A percentile compares a stretch with the other conserved stretches of the same genome.
These are phyloP conservation scores for Hapalemur alaotrensis DNA, from an alignment of 2,797 vertebrate genomes.

Conservation along the genomic window DNA sequence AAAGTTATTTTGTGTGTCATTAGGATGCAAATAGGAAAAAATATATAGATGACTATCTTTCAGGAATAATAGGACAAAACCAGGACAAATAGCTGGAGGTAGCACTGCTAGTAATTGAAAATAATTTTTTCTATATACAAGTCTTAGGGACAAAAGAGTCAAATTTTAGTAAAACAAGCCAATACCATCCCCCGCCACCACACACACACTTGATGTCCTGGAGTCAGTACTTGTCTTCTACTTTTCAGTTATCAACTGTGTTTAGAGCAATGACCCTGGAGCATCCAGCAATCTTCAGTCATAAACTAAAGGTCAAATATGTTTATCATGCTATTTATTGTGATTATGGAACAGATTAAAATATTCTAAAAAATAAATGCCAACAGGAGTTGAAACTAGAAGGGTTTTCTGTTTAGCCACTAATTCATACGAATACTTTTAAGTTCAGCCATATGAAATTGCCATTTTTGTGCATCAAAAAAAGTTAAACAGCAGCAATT, in stretches of 20 bases:
- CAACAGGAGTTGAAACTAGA: not conserved
- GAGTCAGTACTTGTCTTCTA: not conserved
- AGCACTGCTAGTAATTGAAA: not conserved
- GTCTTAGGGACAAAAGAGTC: not conserved
- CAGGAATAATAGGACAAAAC: not conserved
- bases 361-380: not conserved
- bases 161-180: conserved; percentile 20
- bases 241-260: not conserved
- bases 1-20: not conserved
- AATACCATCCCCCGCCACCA: not conserved
- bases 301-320: not conserved
- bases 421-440: not conserved
- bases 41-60: not conserved
- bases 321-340: not conserved
- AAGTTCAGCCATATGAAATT: not conserved
- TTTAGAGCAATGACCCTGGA: not conserved
- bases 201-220: not conserved
- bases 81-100: not conserved
- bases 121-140: not conserved
- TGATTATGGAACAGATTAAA: not conserved
- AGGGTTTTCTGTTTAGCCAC: not conserved
- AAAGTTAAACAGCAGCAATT: not conserved
- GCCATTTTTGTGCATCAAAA: conserved; percentile 5
- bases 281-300: not conserved
- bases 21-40: not conserved